These are phyloP conservation scores for Hydractinia symbiolongicarpus DNA, from an alignment of 30 jellyfish, hydroid and myxozoan species.

Conservation along the genomic window DNA sequence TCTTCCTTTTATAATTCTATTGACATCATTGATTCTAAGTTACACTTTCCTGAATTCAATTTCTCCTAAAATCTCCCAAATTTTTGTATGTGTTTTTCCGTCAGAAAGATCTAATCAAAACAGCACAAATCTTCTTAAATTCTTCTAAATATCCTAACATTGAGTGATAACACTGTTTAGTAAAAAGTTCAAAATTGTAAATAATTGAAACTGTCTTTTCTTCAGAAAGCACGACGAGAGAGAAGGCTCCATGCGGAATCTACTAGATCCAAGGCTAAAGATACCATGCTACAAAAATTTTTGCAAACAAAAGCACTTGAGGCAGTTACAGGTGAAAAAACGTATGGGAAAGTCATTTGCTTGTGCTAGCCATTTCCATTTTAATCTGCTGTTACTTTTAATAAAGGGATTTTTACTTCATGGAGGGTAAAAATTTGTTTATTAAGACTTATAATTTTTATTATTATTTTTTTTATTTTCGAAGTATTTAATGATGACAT, in stretches of 20 bases:
- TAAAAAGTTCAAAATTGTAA: background rate
- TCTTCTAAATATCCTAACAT: too few relatives aligned
- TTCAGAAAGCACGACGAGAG: constrained; percentile 65
- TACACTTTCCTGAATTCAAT: too few relatives aligned
- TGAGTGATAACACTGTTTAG: background rate
- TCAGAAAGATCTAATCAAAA: background rate
- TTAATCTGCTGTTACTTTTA: too few relatives aligned
- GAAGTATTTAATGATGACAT: too few relatives aligned
- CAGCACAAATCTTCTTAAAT: background rate
- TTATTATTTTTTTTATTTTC: background rate
- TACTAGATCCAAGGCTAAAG: constrained; percentile 41
- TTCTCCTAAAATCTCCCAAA: too few relatives aligned
- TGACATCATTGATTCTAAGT: too few relatives aligned
- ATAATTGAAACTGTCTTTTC: background rate
- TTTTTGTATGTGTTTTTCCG: background rate
- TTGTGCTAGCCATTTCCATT: too few relatives aligned
- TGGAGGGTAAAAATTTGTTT: too few relatives aligned
- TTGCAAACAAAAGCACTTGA: constrained; percentile 71
- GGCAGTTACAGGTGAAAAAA: constrained; percentile 64
- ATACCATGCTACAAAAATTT: constrained; percentile 51
- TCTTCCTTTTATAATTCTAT: too few relatives aligned
- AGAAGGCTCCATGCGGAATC: constrained; percentile 52
- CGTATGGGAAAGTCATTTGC: constrained; percentile 23
- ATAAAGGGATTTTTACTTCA: too few relatives aligned
- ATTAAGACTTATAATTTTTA: too few relatives aligned